Conservation (phyloP, 2,113 vertebrate genomes). For the Perognathus longimembris region DNA sequence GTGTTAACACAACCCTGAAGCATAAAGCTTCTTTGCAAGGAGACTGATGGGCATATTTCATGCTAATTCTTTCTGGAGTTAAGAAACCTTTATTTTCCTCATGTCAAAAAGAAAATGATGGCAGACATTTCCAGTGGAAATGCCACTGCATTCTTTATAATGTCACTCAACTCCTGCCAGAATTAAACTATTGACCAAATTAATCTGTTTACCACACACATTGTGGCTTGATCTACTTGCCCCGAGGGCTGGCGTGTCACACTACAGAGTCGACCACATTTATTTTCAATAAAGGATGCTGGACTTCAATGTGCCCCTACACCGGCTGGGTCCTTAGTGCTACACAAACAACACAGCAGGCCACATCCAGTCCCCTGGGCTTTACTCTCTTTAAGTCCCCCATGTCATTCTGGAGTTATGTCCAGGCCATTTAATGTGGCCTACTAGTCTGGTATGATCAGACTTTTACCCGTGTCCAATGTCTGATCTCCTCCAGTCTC, state of each 20-base stretch:
- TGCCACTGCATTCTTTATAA: conserved; percentile 82
- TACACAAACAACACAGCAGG: not conserved
- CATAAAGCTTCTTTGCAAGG: conserved; percentile 74
- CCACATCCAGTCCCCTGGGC: not conserved
- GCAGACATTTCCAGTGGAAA: conserved; percentile 85
- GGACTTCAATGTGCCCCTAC: not conserved
- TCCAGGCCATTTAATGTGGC: not conserved
- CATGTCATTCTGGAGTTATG: not conserved
- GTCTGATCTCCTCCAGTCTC: not conserved
- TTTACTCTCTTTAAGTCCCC: not conserved
- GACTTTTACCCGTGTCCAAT: not conserved
- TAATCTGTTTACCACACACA: conserved; percentile 79
- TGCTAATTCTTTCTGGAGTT: conserved; percentile 82
- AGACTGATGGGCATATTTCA: conserved; percentile 84
- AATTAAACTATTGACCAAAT: conserved; percentile 86
- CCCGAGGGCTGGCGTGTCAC: conserved; percentile 47
- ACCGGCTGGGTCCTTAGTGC: not conserved
- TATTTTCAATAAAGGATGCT: conserved; percentile 47
- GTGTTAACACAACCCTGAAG: conserved; percentile 73
- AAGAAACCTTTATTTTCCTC: conserved; percentile 82
- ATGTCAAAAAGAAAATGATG: conserved; percentile 81
- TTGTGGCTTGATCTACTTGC: not conserved
- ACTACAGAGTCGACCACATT: not conserved
- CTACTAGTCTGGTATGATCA: fast-evolving
- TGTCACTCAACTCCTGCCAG: conserved; percentile 81